Percentiles rank a stretch among this genome's conserved stretches.
Conservation (phyloP, 2,888 invertebrate genomes). For the Rhingia rostrata region DNA sequence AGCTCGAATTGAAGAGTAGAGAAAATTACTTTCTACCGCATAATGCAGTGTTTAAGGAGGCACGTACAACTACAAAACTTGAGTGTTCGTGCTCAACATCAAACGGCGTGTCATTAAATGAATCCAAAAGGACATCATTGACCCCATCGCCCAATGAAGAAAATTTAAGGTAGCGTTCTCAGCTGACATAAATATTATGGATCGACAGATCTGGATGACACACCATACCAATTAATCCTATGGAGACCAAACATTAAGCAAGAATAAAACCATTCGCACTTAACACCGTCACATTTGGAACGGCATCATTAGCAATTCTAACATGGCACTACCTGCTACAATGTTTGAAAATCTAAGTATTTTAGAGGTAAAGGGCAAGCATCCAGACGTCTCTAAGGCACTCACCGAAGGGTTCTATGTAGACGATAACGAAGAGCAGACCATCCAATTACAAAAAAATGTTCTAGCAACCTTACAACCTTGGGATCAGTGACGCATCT, state of each 20-base stretch:
- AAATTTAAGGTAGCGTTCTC: slow-evolving; percentile 5
- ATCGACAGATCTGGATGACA: slow-evolving; percentile 1
- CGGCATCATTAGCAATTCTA: slow-evolving; percentile 61
- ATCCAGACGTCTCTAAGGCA: slow-evolving; percentile 61
- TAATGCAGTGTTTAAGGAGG: neutral
- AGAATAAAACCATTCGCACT: slow-evolving; percentile 53
- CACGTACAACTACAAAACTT: neutral
- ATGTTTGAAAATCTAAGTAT: no score
- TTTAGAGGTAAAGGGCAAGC: slow-evolving; percentile 50
- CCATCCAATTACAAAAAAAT: no score
- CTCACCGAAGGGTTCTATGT: slow-evolving; percentile 21
- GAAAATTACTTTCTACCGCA: no score
- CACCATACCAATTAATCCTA: slow-evolving; percentile 32
- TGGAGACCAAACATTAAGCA: slow-evolving; percentile 40
- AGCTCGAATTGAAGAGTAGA: no score
- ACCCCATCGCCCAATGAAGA: neutral
- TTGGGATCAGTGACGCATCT: no score
- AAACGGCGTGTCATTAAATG: slow-evolving; percentile 21
- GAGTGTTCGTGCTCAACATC: neutral
- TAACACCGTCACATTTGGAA: slow-evolving; percentile 72
- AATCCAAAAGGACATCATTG: slow-evolving; percentile 10
- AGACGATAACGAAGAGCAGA: no score
- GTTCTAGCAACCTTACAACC: no score
- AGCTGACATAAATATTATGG: slow-evolving; percentile 11
- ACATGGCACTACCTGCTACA: no score